phyloP scores from a whole-genome alignment of 2,797 vertebrate species.

The Trematomus bernacchii region DNA sequence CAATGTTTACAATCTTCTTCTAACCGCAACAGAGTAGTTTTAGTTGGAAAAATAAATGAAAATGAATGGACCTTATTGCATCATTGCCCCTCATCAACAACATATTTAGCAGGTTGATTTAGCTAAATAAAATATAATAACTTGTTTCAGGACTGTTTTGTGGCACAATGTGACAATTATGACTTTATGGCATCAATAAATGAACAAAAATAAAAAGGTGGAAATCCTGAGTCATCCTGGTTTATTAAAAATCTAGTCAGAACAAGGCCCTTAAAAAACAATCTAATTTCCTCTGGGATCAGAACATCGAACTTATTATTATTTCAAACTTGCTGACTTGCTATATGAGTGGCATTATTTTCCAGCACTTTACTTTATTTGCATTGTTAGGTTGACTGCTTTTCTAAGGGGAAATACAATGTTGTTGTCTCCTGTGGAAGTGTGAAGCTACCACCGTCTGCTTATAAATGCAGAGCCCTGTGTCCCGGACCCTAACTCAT shows the following conservation, averaged over 20 bases:
- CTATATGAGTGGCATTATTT: constrained; percentile 55
- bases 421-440: constrained; percentile 48
- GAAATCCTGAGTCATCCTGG: background rate
- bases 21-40: too few species aligned
- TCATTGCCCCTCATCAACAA: background rate
- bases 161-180: background rate
- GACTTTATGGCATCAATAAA: constrained; percentile 4
- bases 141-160: background rate
- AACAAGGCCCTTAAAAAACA: constrained; percentile 30
- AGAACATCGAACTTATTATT: constrained; percentile 48
- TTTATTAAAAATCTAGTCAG: constrained; percentile 52
- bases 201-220: constrained; percentile 36
- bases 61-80: background rate
- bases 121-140: background rate
- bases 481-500: constrained; percentile 50
- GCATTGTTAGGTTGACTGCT: constrained; percentile 56
- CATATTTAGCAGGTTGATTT: background rate
- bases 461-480: constrained; percentile 62
- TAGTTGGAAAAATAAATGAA: background rate
- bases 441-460: constrained; percentile 60
- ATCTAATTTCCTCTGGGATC: constrained; percentile 53
- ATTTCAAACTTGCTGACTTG: constrained; percentile 55
- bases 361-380: constrained; percentile 50
- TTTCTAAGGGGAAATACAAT: constrained; percentile 54
- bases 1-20: background rate